Evolutionary conservation across 2,797 vertebrate species (phyloP), one percentile per base, ranked within the genome.

Genomic region (Argya squamiceps): DNA sequence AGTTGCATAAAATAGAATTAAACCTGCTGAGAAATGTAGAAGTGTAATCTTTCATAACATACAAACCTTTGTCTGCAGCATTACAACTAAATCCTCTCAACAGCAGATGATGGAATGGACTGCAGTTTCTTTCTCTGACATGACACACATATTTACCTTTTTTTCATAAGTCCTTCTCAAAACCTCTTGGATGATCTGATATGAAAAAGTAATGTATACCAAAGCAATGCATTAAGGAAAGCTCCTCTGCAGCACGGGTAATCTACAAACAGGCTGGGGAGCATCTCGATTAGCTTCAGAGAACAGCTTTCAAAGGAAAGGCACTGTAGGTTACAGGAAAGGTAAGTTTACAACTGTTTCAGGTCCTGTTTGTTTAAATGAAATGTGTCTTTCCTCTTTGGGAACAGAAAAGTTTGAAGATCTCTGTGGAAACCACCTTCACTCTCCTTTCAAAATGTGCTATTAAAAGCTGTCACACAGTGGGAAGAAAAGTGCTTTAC

Each of bases 371-470:
- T 87, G 62, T 76, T 67, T 90, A 74, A 92, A 56, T 67, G 22
- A 82, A 91, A 7, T 43, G 11, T 21, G 19, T 47, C 26, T 90
- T 86, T 84, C n/a, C 49, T 92, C 47, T 70, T 63, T 22, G 32
- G 47, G 34, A 94, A 79, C 7, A 46, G 29, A 92, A 69, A 87
- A 91, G 29, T 91, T 77, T 68, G 62, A 93, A 88, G 71, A 81
- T 37, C 52, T 93, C 71, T 80, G 32, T 75, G 78, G 62, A 93
- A 93, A 94, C 13, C 27, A 91, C 62, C 64, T 94, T 88, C 52
- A 47, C 29, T 73, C 22, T 79, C 22, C 73, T 73, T 85, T 64
- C 44, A 63, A 75, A 62, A 84, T 18, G 15, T 65, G 52, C 47
- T 58, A 70, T 84, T 69, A 84, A 83, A 88, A 84, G 58, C 81